phyloP scores from a whole-genome alignment of 2,888 invertebrate species.

The Nebria salina region DNA sequence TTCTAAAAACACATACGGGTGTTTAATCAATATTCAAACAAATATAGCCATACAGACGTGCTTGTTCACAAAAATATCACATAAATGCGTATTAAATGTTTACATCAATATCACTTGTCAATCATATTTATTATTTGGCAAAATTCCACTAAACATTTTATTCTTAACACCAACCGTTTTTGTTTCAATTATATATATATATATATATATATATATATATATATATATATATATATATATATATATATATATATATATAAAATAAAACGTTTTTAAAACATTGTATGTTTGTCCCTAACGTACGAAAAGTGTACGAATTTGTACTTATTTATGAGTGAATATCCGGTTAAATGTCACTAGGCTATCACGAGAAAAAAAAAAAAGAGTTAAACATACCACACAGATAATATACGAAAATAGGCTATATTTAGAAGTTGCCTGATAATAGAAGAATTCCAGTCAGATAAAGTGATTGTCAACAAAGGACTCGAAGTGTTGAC shows the following conservation, averaged over 20 bases:
- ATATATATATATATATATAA: not conserved
- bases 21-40: not conserved
- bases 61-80: not conserved
- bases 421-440: not conserved
- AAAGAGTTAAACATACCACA: not conserved
- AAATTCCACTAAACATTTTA: not conserved
- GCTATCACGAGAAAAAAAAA: not conserved
- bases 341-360: slow-evolving; percentile 12
- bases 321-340: not conserved
- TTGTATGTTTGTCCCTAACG: not conserved
- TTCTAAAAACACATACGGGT: not conserved
- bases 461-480: slow-evolving; percentile 22
- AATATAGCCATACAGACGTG: not conserved
- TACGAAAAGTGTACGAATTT: too few species aligned
- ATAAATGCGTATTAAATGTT: not conserved
- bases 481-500: slow-evolving; percentile 9
- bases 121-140: not conserved
- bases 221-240: not conserved
- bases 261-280: not conserved
- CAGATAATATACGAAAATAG: not conserved
- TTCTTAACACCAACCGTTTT: not conserved
- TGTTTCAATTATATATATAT: not conserved
- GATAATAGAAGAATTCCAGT: slow-evolving; percentile 13
- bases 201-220: not conserved
- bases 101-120: not conserved